Evolutionary conservation across 2,888 invertebrate genomes (phyloP), one percentile per base, ranked within the genome.

Genomic region (Eupithecia pulchellata): DNA sequence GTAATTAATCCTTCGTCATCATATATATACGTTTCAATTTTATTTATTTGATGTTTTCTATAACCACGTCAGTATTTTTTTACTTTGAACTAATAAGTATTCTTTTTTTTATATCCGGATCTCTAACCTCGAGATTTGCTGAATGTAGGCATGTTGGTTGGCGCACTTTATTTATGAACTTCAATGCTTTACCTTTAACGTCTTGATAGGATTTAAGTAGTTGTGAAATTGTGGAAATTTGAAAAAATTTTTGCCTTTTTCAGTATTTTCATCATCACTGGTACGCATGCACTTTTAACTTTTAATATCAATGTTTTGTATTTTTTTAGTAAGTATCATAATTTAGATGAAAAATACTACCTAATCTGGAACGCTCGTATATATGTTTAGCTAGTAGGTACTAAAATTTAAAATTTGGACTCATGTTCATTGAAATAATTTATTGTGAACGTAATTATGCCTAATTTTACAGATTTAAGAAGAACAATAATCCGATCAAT

Each of bases 1-100:
- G 97, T 97, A 97, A 72, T 89, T 97, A 97, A 71, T 89, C 94
- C 92, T 94, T 89, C 89, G 89, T 92, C 88, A 93, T 95, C 90
- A 88, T 87, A 32, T 91, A 88, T 87, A 91, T 87, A 88, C 84
- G 86, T 90, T 90, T 88, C 74, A 81, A 87, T 83, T 90, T 91
- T 85, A 84, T 89, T 89, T 89, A 71, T 82, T 67, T 39, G 3
- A 86, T 89, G 86, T 87, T 91, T 91, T 88, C 84, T 84, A 81
- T 77, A 70, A 70, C 82, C 88, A 89, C 89, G 81, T 88, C 82
- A 78, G 85, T 87, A 85, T 74, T 58, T 69, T 47, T 83, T 86
- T 84, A 77, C 76, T 81, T 84, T 82, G 47, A 32, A 58, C 9
- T 58, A 58, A n/a, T 58, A 78, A 78, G 64, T 79, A 81, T 82